Conservation (phyloP, 2,888 invertebrate species). For the Macroteleia sp. region DNA sequence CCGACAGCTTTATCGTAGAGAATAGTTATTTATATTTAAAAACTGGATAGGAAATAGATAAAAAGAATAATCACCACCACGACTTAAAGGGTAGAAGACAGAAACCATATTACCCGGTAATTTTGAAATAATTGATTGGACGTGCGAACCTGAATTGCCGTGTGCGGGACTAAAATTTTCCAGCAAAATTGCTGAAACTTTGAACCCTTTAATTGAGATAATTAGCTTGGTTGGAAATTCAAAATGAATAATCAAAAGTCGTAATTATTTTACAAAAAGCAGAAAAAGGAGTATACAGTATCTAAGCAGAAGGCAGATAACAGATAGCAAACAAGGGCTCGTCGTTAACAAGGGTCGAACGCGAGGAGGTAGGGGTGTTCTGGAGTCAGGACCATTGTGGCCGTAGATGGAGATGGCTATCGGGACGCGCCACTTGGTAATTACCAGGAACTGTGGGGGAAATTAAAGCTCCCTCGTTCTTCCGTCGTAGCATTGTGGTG, state of each 20-base stretch:
- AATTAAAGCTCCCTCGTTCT: constrained; percentile 83
- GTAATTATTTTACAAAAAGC: constrained; percentile 47
- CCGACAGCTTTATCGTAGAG: too few relatives aligned
- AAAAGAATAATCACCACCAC: too few relatives aligned
- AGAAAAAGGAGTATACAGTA: constrained; percentile 27
- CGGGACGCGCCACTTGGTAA: constrained; percentile 79
- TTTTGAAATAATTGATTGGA: too few relatives aligned
- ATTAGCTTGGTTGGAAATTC: constrained; percentile 15
- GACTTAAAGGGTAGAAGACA: too few relatives aligned
- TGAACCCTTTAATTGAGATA: constrained; percentile 22
- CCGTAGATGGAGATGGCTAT: constrained; percentile 81
- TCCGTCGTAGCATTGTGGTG: constrained; percentile 77
- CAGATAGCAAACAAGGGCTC: constrained; percentile 63
- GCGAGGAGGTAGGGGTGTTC: constrained; percentile 44
- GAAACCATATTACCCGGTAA: too few relatives aligned
- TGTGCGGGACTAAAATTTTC: too few relatives aligned
- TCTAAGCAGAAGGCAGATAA: constrained; percentile 62
- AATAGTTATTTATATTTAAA: too few relatives aligned
- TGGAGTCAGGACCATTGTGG: constrained; percentile 75
- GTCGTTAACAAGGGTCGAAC: constrained; percentile 63
- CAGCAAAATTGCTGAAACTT: too few relatives aligned
- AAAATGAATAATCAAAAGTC: constrained; percentile 20
- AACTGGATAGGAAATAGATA: too few relatives aligned
- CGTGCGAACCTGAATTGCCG: too few relatives aligned
- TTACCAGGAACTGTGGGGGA: constrained; percentile 82